A percentile compares a stretch with the other conserved stretches of the same genome.
Conservation (phyloP, 2,113 vertebrate species). For the Meriones unguiculatus region DNA sequence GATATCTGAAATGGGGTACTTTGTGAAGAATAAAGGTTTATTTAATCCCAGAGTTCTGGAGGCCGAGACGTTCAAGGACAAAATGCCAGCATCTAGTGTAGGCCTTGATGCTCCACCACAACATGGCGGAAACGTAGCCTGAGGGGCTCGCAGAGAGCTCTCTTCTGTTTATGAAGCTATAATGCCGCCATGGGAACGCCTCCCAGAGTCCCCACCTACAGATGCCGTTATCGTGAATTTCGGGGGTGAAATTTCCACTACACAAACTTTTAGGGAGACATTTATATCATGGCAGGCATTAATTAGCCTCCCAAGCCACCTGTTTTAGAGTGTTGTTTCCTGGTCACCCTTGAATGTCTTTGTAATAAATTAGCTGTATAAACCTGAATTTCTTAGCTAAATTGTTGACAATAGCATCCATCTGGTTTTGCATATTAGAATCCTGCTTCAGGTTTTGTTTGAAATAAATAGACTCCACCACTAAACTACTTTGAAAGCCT, state of each 20-base stretch:
- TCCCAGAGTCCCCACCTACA: neutral
- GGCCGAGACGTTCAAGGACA: neutral
- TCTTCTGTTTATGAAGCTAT: neutral
- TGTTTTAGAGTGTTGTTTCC: neutral
- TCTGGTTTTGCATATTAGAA: neutral
- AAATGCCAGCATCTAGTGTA: too few relatives aligned
- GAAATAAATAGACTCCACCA: neutral
- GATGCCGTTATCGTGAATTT: neutral
- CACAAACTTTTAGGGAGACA: neutral
- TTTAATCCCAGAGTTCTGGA: neutral
- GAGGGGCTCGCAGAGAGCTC: neutral
- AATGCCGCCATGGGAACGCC: neutral
- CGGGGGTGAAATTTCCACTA: neutral
- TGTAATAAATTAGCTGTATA: neutral
- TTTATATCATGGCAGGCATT: neutral
- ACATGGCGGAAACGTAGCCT: neutral
- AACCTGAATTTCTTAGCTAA: neutral
- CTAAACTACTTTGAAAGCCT: neutral
- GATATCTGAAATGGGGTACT: neutral
- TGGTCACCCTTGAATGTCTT: neutral
- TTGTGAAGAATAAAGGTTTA: neutral
- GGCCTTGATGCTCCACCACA: neutral
- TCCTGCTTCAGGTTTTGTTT: neutral
- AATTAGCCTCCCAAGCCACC: neutral
- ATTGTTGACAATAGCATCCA: neutral